phyloP scores from a whole-genome alignment of 2,797 vertebrate species.

The Steatocranus sp. region DNA sequence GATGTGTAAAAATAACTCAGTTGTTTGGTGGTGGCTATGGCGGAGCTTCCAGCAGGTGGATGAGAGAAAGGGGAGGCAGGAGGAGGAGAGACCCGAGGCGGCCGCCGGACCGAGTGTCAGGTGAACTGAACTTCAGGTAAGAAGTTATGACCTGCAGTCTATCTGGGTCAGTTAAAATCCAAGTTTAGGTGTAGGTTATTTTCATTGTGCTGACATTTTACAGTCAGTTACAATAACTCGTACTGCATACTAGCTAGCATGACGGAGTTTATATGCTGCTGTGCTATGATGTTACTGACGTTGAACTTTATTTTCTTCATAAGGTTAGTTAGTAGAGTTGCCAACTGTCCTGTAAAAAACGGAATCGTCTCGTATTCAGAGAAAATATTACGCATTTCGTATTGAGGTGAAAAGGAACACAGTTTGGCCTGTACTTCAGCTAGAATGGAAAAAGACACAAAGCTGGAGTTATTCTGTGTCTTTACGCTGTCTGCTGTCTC shows the following conservation, averaged over 20 bases:
- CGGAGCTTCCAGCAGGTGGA: background rate
- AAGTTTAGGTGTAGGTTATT: background rate
- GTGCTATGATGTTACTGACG: too few species aligned
- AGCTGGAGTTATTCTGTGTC: too few species aligned
- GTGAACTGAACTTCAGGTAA: background rate
- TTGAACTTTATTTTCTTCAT: too few species aligned
- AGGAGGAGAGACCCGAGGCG: rapidly evolving
- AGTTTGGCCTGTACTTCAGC: too few species aligned
- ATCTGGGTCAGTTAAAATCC: background rate
- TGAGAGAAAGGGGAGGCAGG: rapidly evolving
- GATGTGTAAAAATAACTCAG: background rate
- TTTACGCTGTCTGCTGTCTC: rapidly evolving
- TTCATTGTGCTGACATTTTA: rapidly evolving
- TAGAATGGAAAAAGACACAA: background rate
- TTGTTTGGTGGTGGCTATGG: background rate
- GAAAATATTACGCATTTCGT: too few species aligned
- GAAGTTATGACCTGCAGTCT: background rate
- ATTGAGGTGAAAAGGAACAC: too few species aligned
- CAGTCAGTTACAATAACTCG: too few species aligned
- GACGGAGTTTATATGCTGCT: too few species aligned
- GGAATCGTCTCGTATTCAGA: too few species aligned
- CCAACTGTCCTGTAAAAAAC: too few species aligned
- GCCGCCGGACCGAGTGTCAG: background rate
- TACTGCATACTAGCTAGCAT: too few species aligned
- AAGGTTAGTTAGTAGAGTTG: too few species aligned